phyloP scores from a whole-genome alignment of 2,797 vertebrate genomes.

The Centropyge bicolor region DNA sequence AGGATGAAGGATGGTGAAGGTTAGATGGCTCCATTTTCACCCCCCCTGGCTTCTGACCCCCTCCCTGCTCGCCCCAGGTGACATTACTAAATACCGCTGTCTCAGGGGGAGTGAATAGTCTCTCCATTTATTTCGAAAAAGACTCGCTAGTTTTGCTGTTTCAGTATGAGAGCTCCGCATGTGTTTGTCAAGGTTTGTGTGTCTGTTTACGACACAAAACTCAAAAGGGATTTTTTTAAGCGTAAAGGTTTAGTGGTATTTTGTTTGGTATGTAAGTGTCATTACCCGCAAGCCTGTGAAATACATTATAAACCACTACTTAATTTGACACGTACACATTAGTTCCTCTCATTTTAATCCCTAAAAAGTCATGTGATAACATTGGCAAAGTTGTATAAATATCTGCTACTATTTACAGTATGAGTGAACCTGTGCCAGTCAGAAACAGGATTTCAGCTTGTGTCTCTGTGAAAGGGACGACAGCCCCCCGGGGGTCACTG shows the following conservation, averaged over 20 bases:
- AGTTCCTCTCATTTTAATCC: constrained; percentile 17
- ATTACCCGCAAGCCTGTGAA: constrained; percentile 28
- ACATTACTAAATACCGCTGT: constrained; percentile 87
- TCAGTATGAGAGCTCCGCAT: constrained; percentile 1
- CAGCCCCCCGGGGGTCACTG: constrained; percentile 33
- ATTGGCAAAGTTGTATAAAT: constrained; percentile 32
- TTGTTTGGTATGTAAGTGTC: constrained; percentile 15
- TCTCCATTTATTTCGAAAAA: constrained; percentile 78
- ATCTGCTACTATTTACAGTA: constrained; percentile 24
- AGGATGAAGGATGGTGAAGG: constrained; percentile 85
- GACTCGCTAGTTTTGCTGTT: constrained; percentile 51
- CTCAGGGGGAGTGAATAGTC: constrained; percentile 75
- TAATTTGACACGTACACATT: constrained; percentile 23
- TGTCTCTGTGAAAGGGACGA: constrained; percentile 24
- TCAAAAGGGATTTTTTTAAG: not conserved
- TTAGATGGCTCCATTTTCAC: constrained; percentile 83
- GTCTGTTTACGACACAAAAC: constrained; percentile 4
- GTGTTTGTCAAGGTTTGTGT: not conserved
- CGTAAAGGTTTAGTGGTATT: constrained; percentile 21
- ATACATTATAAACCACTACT: constrained; percentile 16
- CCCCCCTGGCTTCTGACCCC: constrained; percentile 68
- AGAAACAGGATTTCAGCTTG: constrained; percentile 41
- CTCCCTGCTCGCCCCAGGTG: constrained; percentile 75
- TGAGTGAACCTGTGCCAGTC: constrained; percentile 31
- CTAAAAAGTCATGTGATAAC: constrained; percentile 25